Percentiles rank a stretch among this genome's conserved stretches.
phyloP scores from a whole-genome alignment of 1,140 invertebrate genomes.

The Bombus affinis region DNA sequence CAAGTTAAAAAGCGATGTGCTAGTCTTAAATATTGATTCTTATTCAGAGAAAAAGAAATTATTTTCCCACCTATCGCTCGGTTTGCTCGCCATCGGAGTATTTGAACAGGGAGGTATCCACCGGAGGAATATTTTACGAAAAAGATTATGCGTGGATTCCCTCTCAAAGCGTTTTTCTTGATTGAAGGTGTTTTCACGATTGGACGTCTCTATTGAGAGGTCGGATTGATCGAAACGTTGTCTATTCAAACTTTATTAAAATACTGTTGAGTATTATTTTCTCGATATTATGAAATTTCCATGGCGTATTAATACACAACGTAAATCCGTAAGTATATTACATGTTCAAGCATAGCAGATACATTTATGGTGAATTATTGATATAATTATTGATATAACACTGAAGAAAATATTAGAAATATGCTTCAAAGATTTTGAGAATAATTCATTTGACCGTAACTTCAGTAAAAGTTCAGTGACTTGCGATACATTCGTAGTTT shows the following conservation, averaged over 20 bases:
- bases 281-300: too few species aligned
- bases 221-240: neutral
- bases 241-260: neutral
- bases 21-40: neutral
- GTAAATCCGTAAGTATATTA: too few species aligned
- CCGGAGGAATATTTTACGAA: neutral
- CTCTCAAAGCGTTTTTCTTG: neutral
- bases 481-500: too few species aligned
- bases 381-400: too few species aligned
- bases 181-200: neutral
- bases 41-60: neutral
- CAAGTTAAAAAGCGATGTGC: conserved; percentile 5
- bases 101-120: neutral
- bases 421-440: too few species aligned
- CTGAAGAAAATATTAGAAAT: too few species aligned
- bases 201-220: neutral
- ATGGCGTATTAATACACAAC: too few species aligned
- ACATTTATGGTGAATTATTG: too few species aligned
- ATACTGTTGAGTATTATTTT: neutral
- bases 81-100: neutral
- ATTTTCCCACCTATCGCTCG: neutral
- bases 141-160: neutral
- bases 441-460: too few species aligned
- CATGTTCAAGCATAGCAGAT: too few species aligned
- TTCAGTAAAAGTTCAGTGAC: too few species aligned